A percentile compares a stretch with the other conserved stretches of the same genome.
Evolutionary conservation across 2,888 invertebrate species (phyloP).

Genomic region (Drosophila gaucha): DNA sequence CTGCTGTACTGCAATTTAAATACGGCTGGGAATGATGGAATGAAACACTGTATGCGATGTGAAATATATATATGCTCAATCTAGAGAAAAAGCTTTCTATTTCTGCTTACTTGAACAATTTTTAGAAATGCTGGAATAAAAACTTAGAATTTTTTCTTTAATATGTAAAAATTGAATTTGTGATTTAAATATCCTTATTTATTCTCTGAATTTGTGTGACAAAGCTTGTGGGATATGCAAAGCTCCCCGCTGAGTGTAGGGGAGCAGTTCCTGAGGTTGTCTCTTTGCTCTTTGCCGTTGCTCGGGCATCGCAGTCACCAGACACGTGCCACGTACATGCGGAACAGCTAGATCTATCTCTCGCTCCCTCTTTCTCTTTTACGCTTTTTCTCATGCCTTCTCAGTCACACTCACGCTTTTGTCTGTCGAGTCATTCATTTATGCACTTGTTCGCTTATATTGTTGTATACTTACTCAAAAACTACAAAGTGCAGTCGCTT

Average conservation of each 20-base stretch:
- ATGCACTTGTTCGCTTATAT: conserved; percentile 63
- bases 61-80: neutral
- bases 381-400: neutral
- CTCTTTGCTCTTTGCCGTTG: conserved; percentile 32
- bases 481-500: conserved; percentile 59
- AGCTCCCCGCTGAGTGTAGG: conserved; percentile 5
- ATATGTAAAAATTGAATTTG: neutral
- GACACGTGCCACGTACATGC: conserved; percentile 50
- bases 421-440: conserved; percentile 65
- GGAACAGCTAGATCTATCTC: neutral
- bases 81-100: neutral
- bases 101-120: neutral
- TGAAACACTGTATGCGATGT: no score
- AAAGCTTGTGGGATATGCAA: neutral
- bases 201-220: neutral
- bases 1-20: no score
- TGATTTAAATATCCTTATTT: neutral
- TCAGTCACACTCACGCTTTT: neutral
- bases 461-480: conserved; percentile 61
- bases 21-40: no score
- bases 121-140: neutral
- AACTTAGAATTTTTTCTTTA: no score
- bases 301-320: conserved; percentile 19
- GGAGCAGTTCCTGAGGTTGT: conserved; percentile 24
- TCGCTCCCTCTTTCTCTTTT: neutral